Evolutionary conservation across 1,140 invertebrate species (phyloP).

Genomic region (Trachymyrmex cornetzi): DNA sequence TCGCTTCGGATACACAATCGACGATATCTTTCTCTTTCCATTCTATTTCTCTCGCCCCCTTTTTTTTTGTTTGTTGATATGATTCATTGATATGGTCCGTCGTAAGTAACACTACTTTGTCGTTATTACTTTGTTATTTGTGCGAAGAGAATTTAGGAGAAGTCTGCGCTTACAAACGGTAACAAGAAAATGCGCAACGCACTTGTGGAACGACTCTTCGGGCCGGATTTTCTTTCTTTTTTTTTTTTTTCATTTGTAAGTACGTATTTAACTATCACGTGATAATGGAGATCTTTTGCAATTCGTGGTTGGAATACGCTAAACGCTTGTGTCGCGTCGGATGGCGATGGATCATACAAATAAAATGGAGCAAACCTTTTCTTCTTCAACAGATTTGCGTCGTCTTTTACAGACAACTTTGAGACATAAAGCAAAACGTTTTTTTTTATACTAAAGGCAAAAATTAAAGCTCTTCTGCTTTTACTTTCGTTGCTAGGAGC

Average conservation of each 20-base stretch:
- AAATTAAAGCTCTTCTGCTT: not conserved
- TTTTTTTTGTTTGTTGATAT: constrained; percentile 54
- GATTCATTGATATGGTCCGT: constrained; percentile 67
- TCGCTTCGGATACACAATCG: constrained; percentile 16
- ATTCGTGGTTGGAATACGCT: constrained; percentile 31
- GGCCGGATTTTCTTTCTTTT: constrained; percentile 3
- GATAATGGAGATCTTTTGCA: constrained; percentile 36
- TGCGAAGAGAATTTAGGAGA: constrained; percentile 44
- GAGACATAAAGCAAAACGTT: not conserved
- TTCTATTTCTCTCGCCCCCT: not conserved
- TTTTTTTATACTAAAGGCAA: not conserved
- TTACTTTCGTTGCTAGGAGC: not conserved
- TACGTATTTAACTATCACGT: constrained; percentile 34
- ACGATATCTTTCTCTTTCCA: constrained; percentile 20
- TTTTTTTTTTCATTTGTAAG: not conserved
- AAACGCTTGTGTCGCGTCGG: not conserved
- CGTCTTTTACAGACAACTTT: not conserved
- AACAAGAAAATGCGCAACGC: constrained; percentile 16
- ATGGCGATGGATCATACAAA: constrained; percentile 17
- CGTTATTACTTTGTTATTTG: constrained; percentile 46
- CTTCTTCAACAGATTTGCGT: not conserved
- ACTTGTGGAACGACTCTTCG: constrained; percentile 43
- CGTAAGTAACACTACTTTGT: constrained; percentile 61
- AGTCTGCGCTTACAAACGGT: constrained; percentile 13
- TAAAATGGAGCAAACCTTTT: constrained; percentile 16